A percentile compares a stretch with the other conserved stretches of the same genome.
Evolutionary conservation across 2,113 vertebrate genomes (phyloP).

Genomic region (Muntiacus muntjak): DNA sequence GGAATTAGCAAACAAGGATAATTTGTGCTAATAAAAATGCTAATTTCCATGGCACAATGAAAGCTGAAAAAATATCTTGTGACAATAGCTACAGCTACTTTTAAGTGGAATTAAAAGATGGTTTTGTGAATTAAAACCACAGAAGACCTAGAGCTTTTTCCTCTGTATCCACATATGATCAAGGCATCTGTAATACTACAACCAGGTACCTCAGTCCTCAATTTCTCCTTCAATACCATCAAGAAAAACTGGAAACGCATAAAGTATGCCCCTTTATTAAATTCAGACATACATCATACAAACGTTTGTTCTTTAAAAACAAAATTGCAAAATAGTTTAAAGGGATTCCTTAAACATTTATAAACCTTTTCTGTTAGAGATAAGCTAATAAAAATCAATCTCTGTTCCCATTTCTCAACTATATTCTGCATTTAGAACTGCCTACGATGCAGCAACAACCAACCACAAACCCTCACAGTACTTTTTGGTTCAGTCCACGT

Average conservation of each 20-base stretch:
- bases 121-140: conserved; percentile 44
- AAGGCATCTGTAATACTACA: neutral
- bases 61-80: conserved; percentile 20
- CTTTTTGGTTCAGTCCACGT: neutral
- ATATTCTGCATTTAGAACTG: neutral
- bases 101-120: neutral
- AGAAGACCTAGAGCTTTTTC: neutral
- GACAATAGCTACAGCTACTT: neutral
- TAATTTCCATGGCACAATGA: conserved; percentile 60
- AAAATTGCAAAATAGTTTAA: conserved; percentile 48
- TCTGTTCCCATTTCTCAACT: conserved; percentile 5
- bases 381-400: conserved; percentile 37
- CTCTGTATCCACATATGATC: rapidly evolving
- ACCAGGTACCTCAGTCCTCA: neutral
- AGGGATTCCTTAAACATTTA: conserved; percentile 34
- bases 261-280: conserved; percentile 21
- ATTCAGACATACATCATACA: neutral
- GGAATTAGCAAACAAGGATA: conserved; percentile 86
- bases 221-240: conserved; percentile 20
- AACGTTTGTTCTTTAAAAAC: conserved; percentile 58
- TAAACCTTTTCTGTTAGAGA: conserved; percentile 38
- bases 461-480: neutral
- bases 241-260: neutral
- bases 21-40: conserved; percentile 38
- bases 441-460: neutral